Evolutionary conservation across 92 coral and sea anemone species (phyloP).

Genomic region (Bergia puertoricense): DNA sequence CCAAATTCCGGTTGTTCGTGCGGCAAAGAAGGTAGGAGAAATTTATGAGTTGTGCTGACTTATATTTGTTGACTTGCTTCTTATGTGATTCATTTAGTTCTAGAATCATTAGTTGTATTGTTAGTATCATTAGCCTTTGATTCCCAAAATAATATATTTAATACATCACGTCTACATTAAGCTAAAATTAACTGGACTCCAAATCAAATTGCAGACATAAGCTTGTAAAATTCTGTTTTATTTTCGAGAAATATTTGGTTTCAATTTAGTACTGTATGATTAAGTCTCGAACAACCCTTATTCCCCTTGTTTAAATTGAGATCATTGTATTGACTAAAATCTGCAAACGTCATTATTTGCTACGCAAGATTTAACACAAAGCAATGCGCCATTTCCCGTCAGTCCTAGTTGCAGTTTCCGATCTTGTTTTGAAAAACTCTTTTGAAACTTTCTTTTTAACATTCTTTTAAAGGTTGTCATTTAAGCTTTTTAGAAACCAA

Average conservation of each 20-base stretch:
- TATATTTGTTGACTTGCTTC: background rate
- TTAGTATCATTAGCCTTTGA: background rate
- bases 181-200: background rate
- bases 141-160: too few species aligned
- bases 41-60: background rate
- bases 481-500: too few species aligned
- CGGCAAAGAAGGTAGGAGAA: background rate
- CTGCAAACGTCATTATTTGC: background rate
- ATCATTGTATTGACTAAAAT: background rate
- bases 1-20: conserved; percentile 34
- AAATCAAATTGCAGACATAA: background rate
- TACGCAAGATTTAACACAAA: background rate
- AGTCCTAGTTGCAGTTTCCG: background rate
- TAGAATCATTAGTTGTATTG: background rate
- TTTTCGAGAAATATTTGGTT: too few species aligned
- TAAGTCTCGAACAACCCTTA: background rate
- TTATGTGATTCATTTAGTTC: background rate
- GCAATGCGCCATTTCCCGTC: background rate
- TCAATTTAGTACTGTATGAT: background rate
- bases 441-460: background rate
- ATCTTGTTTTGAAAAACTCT: background rate
- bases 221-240: background rate
- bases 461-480: too few species aligned
- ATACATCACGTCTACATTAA: too few species aligned
- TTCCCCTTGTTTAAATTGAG: background rate